A percentile compares a stretch with the other conserved stretches of the same genome.
These are phyloP conservation scores for Procavia capensis DNA, from an alignment of 2,113 vertebrate species.

Conservation along the genomic window DNA sequence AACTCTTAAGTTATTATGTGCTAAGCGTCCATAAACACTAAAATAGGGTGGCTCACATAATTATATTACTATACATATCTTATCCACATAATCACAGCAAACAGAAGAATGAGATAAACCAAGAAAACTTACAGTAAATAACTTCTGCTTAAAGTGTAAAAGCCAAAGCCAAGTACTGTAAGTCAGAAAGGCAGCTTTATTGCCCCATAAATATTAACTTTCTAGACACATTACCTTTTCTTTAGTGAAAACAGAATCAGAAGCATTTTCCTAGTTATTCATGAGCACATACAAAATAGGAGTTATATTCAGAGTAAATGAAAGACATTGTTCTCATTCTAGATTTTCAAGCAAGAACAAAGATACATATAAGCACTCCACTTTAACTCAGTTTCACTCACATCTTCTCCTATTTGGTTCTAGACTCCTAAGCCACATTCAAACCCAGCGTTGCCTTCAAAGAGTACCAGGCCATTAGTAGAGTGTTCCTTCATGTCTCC, in stretches of 20 bases:
- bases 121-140: neutral
- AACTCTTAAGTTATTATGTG: neutral
- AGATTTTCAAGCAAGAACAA: neutral
- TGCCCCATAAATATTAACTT: constrained; percentile 34
- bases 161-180: too few species aligned
- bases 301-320: neutral
- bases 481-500: neutral
- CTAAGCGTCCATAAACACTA: neutral
- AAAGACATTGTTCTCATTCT: neutral
- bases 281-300: constrained; percentile 8
- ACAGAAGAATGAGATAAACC: constrained; percentile 10
- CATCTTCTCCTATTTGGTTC: neutral
- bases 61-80: neutral
- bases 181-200: neutral
- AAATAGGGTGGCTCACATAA: neutral
- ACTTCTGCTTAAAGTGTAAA: neutral
- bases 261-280: neutral
- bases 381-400: neutral
- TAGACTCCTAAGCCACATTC: neutral
- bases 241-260: neutral
- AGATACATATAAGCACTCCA: neutral
- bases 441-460: neutral
- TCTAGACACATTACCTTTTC: neutral
- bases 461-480: neutral
- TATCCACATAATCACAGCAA: neutral